A percentile compares a stretch with the other conserved stretches of the same genome.
These are phyloP conservation scores for Entelurus aequoreus DNA, from an alignment of 2,113 vertebrate species.

Conservation along the genomic window DNA sequence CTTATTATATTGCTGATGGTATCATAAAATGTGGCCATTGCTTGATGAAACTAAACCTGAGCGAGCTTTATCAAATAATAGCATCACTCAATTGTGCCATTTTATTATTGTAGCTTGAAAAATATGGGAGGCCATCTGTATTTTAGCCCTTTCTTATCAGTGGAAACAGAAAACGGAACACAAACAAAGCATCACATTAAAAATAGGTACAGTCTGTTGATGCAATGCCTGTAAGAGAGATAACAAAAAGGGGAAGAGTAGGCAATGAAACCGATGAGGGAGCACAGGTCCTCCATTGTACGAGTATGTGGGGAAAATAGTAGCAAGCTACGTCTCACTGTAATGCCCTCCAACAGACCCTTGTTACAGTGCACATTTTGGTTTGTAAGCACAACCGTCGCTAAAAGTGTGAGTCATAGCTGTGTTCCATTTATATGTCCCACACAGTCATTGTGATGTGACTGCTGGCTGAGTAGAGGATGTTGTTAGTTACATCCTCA, in stretches of 20 bases:
- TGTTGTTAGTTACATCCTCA: slow-evolving; percentile 1
- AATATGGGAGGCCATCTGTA: not conserved
- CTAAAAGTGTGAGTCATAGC: slow-evolving; percentile 11
- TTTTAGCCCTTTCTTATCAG: slow-evolving; percentile 1
- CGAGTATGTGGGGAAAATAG: not conserved
- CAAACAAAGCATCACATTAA: not conserved
- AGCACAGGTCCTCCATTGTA: not conserved
- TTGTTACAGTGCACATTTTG: not conserved
- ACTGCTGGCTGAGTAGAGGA: not conserved
- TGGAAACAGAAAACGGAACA: not conserved
- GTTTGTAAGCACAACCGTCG: slow-evolving; percentile 15
- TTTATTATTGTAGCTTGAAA: not conserved
- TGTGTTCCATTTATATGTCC: not conserved
- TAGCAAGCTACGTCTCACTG: not conserved
- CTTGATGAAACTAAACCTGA: not conserved
- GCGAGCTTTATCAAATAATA: slow-evolving; percentile 4
- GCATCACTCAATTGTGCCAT: slow-evolving; percentile 4
- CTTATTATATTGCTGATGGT: not conserved
- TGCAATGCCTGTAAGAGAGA: not conserved
- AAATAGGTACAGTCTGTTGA: not conserved
- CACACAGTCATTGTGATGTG: not conserved
- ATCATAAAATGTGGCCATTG: slow-evolving; percentile 2
- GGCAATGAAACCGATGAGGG: not conserved
- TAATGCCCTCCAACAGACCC: slow-evolving; percentile 1
- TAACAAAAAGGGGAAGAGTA: not conserved